phyloP scores from a whole-genome alignment of 2,113 vertebrate species.

The Indri indri region DNA sequence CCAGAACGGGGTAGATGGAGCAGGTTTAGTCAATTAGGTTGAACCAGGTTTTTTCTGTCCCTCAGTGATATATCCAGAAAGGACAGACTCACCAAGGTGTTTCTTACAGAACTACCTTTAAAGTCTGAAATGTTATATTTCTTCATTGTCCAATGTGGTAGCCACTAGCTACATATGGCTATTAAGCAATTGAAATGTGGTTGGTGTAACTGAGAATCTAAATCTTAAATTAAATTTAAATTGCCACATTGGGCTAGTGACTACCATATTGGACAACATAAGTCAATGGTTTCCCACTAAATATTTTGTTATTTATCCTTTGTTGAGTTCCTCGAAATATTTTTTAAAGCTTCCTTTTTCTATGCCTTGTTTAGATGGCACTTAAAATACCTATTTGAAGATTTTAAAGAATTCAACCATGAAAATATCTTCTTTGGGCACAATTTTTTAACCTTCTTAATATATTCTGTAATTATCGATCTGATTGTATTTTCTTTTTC shows the following conservation, averaged over 20 bases:
- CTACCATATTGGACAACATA: background rate
- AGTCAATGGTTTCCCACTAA: background rate
- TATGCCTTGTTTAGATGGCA: background rate
- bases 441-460: conserved; percentile 1
- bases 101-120: background rate
- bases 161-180: too few species aligned
- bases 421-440: background rate
- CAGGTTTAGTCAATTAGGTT: background rate
- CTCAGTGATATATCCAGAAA: background rate
- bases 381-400: background rate
- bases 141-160: background rate
- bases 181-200: too few species aligned
- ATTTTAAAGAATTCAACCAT: background rate
- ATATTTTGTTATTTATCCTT: background rate
- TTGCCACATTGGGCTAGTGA: background rate
- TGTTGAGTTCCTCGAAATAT: background rate
- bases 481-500: background rate
- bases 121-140: background rate
- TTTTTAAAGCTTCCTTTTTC: background rate
- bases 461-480: background rate
- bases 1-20: background rate
- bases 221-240: too few species aligned
- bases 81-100: background rate
- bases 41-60: background rate
- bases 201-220: too few species aligned